Base-by-base conservation (phyloP, 1,140 invertebrate species). In the Lerema accius region DNA sequence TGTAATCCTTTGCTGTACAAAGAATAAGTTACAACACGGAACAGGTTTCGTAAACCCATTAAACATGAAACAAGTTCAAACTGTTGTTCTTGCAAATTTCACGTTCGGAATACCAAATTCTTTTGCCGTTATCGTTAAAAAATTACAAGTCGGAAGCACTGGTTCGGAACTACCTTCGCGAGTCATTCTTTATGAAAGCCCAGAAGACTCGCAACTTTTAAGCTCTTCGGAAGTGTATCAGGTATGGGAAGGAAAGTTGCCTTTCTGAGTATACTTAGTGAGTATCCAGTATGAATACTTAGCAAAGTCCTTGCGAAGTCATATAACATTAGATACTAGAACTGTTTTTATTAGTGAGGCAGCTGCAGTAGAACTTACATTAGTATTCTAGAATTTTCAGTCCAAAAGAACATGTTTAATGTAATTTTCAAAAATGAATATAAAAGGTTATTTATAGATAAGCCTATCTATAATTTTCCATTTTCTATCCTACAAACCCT, bases 261-360 rank as follows among this genome's bases (percentile, higher is more conserved):
- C 53, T 69, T 69, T 43, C 40, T 14, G 23, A 55, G 61, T 64
- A 53, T 63, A 68, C 61, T 64, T 59, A 61, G 49, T 61, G 58
- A 61, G 59, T 49, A 64, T 55, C 40, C 53, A 23, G 19, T 56
- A 56, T 42, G 40, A 45, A 56, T 43, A 28, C 19, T 28, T 19
- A 50, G 48, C 35, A 35, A 32, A 35, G 48, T 50, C 48, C 3
- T 23, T 16, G 13, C 17, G 10, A 42, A 55, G 37, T 42, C 40
- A n/a, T 26, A 17, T 42, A 42, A 4, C 4, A 14, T 14, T 48
- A 1, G 45, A 28, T 46, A 17, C 11, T 46, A 9, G 16, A 19
- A 17, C 10, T 1, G 15, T 17, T 17, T 43, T 16, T 4, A 7
- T 23, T 23, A n/a, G n/a, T n/a, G n/a, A n/a, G n/a, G n/a, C n/a